Percentiles rank a stretch among this genome's conserved stretches.
Evolutionary conservation across 2,113 vertebrate genomes (phyloP).

Genomic region (Plotosus lineatus): DNA sequence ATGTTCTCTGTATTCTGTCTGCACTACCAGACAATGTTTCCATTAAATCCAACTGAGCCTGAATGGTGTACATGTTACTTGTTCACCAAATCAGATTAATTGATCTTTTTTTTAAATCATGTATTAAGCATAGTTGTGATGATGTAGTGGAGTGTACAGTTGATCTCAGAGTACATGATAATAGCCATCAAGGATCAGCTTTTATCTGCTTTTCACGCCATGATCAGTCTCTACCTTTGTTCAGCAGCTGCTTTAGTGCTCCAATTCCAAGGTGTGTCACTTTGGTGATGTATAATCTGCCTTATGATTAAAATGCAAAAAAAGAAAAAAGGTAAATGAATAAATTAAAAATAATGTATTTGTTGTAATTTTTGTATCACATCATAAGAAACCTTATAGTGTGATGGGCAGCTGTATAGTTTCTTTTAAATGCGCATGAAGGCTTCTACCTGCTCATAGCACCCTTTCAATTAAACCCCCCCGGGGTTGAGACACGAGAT

Average conservation of each 20-base stretch:
- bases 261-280: background rate
- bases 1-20: background rate
- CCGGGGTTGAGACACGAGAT: no score
- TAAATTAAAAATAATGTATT: background rate
- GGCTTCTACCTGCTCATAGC: no score
- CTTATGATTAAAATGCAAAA: background rate
- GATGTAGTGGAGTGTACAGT: background rate
- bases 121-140: slow-evolving; percentile 8
- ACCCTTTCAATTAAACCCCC: no score
- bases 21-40: background rate
- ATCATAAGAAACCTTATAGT: background rate
- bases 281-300: background rate
- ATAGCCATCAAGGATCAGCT: slow-evolving; percentile 14
- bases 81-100: slow-evolving; percentile 14
- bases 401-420: background rate
- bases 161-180: slow-evolving; percentile 5
- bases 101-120: background rate
- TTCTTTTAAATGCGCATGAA: no score
- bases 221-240: background rate
- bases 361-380: background rate
- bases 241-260: background rate
- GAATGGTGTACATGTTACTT: background rate
- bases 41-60: slow-evolving; percentile 3
- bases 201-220: background rate
- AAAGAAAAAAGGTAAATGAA: background rate